Evolutionary conservation across 2,113 vertebrate genomes (phyloP).

Genomic region (Nipponia nippon): DNA sequence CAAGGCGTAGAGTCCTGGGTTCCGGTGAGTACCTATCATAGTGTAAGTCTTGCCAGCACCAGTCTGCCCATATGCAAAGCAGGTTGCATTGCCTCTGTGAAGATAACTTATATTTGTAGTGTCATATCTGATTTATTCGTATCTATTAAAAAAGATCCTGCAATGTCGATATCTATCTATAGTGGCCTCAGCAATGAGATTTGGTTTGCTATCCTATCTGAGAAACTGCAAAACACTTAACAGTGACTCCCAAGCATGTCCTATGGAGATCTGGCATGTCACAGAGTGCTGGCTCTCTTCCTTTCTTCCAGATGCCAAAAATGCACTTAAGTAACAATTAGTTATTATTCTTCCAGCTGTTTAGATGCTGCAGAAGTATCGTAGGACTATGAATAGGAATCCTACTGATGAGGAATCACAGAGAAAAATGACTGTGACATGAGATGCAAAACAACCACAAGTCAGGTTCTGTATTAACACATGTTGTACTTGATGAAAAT

Average conservation of each 20-base stretch:
- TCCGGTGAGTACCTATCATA: slow-evolving; percentile 84
- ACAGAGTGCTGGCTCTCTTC: neutral
- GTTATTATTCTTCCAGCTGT: neutral
- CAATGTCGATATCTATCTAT: neutral
- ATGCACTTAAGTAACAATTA: neutral
- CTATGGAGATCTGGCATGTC: neutral
- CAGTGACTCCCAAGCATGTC: neutral
- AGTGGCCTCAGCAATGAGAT: neutral
- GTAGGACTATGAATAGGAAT: neutral
- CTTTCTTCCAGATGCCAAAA: neutral
- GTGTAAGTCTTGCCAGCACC: slow-evolving; percentile 93
- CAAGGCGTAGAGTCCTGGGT: slow-evolving; percentile 84
- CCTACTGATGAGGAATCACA: neutral
- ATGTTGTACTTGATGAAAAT: neutral
- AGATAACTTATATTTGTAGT: neutral
- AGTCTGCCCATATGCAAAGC: slow-evolving; percentile 92
- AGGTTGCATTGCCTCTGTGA: slow-evolving; percentile 86
- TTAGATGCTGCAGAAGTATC: neutral
- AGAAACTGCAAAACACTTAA: neutral
- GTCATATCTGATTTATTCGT: neutral
- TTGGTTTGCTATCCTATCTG: neutral
- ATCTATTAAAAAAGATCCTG: neutral
- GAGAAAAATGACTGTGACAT: neutral
- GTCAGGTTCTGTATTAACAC: neutral
- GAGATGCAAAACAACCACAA: neutral